phyloP scores from a whole-genome alignment of 2,113 vertebrate species.

The Marmota monax region DNA sequence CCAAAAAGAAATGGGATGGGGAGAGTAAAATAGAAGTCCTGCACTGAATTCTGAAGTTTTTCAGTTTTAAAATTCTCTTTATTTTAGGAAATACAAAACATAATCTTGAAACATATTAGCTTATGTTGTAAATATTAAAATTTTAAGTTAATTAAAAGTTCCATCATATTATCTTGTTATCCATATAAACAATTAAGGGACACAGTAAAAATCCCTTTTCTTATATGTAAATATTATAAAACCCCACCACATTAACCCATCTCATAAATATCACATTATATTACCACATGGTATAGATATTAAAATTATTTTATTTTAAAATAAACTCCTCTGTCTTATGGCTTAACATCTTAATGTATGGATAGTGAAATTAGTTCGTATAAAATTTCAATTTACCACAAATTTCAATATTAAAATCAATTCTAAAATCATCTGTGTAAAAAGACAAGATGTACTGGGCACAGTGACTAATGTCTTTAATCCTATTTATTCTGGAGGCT shows the following conservation, averaged over 20 bases:
- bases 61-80: slow-evolving; percentile 19
- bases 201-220: background rate
- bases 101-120: background rate
- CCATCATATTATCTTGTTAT: background rate
- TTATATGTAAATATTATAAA: background rate
- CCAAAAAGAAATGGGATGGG: background rate
- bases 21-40: fast-evolving
- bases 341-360: background rate
- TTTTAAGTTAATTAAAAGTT: slow-evolving; percentile 21
- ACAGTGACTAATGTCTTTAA: background rate
- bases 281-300: too few relatives aligned
- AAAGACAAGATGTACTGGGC: background rate
- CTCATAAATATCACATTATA: too few relatives aligned
- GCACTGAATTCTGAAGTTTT: background rate
- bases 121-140: slow-evolving; percentile 2
- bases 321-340: background rate
- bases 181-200: background rate
- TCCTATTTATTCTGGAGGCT: background rate
- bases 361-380: background rate
- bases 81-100: background rate
- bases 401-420: background rate
- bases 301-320: slow-evolving; percentile 46
- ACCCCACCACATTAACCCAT: background rate
- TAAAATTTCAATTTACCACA: background rate
- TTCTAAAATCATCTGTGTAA: background rate